Conservation (phyloP, 2,113 vertebrate genomes). For the Misgurnus anguillicaudatus region DNA sequence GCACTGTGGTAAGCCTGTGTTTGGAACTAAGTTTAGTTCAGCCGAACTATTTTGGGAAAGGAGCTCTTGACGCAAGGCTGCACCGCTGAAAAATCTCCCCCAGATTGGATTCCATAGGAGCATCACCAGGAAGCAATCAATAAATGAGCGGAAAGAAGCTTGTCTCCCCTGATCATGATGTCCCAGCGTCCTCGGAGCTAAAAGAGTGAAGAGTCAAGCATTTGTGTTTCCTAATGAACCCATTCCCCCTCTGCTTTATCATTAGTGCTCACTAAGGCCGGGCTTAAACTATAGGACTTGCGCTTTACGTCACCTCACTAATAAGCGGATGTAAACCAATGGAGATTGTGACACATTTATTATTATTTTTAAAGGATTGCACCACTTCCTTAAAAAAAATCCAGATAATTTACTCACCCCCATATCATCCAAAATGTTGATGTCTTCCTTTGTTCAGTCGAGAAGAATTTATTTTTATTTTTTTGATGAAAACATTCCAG, state of each 20-base stretch:
- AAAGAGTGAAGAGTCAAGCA: slow-evolving; percentile 20
- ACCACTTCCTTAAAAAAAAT: no score
- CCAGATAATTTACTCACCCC: not conserved
- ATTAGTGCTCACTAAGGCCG: no score
- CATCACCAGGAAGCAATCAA: slow-evolving; percentile 54
- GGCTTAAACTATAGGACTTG: not conserved
- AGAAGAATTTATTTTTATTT: no score
- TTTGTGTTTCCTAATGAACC: slow-evolving; percentile 29
- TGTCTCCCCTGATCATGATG: slow-evolving; percentile 48
- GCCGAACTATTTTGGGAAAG: slow-evolving; percentile 43
- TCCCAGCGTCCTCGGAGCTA: slow-evolving; percentile 47
- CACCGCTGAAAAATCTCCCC: slow-evolving; percentile 47
- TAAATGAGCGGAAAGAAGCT: slow-evolving; percentile 51
- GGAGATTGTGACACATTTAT: no score
- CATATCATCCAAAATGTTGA: not conserved
- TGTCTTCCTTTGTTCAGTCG: no score
- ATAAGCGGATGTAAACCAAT: not conserved
- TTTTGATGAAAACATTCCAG: no score
- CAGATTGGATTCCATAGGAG: slow-evolving; percentile 49
- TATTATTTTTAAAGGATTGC: no score
- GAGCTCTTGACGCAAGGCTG: slow-evolving; percentile 45
- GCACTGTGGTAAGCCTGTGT: slow-evolving; percentile 29
- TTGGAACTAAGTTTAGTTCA: slow-evolving; percentile 39
- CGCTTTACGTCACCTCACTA: slow-evolving; percentile 23
- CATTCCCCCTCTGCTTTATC: slow-evolving; percentile 7